Evolutionary conservation across 2,797 vertebrate species (phyloP).

Genomic region (Pseudocheirus occidentalis): DNA sequence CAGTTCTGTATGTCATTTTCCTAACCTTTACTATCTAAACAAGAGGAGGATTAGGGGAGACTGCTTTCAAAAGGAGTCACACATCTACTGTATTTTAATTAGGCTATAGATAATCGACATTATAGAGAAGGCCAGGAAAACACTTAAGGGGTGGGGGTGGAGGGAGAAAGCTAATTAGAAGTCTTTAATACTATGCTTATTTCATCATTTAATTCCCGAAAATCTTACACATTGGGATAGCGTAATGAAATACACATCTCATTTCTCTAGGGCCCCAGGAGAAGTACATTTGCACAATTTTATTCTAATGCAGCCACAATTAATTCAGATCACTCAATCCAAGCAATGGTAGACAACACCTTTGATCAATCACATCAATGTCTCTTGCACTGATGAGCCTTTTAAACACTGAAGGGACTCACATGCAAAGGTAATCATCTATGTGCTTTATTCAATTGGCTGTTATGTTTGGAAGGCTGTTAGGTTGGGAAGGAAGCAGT

Average conservation of each 20-base stretch:
- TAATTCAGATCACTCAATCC: slow-evolving; percentile 60
- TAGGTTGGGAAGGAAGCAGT: neutral
- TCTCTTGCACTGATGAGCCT: neutral
- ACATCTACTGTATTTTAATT: slow-evolving; percentile 75
- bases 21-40: slow-evolving; percentile 67
- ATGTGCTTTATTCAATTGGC: neutral
- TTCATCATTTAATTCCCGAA: slow-evolving; percentile 19
- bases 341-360: slow-evolving; percentile 61
- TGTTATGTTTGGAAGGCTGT: neutral
- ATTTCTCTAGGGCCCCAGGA: slow-evolving; percentile 57
- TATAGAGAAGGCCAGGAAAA: slow-evolving; percentile 63
- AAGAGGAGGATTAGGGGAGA: slow-evolving; percentile 46
- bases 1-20: slow-evolving; percentile 36
- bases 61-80: slow-evolving; percentile 50
- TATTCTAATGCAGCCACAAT: slow-evolving; percentile 72
- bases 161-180: slow-evolving; percentile 56
- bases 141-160: slow-evolving; percentile 31
- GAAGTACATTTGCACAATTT: slow-evolving; percentile 47
- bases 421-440: neutral
- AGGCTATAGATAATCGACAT: slow-evolving; percentile 72
- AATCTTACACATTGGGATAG: slow-evolving; percentile 26
- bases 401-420: slow-evolving; percentile 37
- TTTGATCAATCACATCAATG: neutral
- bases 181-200: slow-evolving; percentile 69
- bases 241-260: slow-evolving; percentile 61